phyloP scores from a whole-genome alignment of 1,140 invertebrate species.

The Diplogasteroides magnus region DNA sequence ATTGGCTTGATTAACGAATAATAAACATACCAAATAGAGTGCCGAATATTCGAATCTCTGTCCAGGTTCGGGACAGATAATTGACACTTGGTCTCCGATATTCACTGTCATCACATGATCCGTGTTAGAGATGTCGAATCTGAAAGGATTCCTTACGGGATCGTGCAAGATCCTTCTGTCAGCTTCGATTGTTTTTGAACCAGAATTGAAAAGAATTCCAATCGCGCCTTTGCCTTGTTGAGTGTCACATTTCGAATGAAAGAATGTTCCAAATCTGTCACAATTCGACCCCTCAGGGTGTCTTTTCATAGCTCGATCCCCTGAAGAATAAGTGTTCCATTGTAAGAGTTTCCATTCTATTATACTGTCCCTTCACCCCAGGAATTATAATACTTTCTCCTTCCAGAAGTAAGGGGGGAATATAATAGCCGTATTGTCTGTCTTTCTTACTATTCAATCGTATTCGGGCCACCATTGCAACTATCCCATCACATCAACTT shows the following conservation, averaged over 20 bases:
- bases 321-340: too few species aligned
- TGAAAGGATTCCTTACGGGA: conserved; percentile 13
- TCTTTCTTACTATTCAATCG: too few species aligned
- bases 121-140: conserved; percentile 29
- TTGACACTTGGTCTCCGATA: conserved; percentile 24
- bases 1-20: too few species aligned
- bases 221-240: neutral
- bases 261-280: conserved; percentile 1
- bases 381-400: too few species aligned
- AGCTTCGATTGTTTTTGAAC: neutral
- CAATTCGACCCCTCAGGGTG: neutral
- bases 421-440: too few species aligned
- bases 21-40: conserved; percentile 21
- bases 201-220: neutral
- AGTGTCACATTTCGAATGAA: conserved; percentile 4
- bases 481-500: too few species aligned
- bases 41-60: conserved; percentile 20
- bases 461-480: too few species aligned
- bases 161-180: neutral
- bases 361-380: too few species aligned
- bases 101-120: conserved; percentile 22
- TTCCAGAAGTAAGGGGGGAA: too few species aligned
- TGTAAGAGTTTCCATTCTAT: too few species aligned
- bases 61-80: conserved; percentile 14
- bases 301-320: too few species aligned